Evolutionary conservation across 2,113 vertebrate species (phyloP), one percentile per base, ranked within the genome.

Genomic region (Larimichthys crocea): DNA sequence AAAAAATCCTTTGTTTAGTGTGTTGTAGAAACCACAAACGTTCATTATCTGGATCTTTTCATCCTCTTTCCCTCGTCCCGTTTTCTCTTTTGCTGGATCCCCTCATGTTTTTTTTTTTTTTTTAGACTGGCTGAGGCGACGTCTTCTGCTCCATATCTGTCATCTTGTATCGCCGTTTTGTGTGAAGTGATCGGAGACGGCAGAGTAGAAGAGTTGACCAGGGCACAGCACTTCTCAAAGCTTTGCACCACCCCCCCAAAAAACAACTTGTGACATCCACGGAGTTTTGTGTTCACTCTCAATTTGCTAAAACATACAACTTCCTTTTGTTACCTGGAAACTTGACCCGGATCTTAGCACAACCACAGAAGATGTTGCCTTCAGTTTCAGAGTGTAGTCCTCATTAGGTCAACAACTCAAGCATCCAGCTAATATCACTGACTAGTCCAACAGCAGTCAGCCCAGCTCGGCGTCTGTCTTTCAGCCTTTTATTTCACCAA

Each of bases 61-160:
- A 10, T 9, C 3, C 16, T 57, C 50, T 56, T 15, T 14, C 35
- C 40, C 62, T 40, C 19, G 0, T 79, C 50, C 20, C 9, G 19
- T 57, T 24, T 20, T 24, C n/a, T 42, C 14, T 49, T 69, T 42
- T 12, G 16, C 64, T 56, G 62, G 11, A 16, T 44, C 24, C 49
- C 11, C 62, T 62, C 44, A 22, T 52, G 8, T 35, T 35, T 7
- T 35, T 35, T 35, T 35, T 35, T 50, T 77, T 49, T 48, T 61
- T 48, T 15, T 22, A 31, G 5, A 57, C 1, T 0, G 22, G 5
- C 50, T 55, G 50, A 31, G 59, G 74, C 76, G 11, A 7, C 17
- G 84, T 83, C 79, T 85, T 62, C 79, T 86, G 89, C 79, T 85
- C 87, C 70, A 86, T 83, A 83, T 90, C 88, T 89, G 86, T 91